phyloP scores from a whole-genome alignment of 1,140 invertebrate species.

The Gonioctena quinquepunctata region DNA sequence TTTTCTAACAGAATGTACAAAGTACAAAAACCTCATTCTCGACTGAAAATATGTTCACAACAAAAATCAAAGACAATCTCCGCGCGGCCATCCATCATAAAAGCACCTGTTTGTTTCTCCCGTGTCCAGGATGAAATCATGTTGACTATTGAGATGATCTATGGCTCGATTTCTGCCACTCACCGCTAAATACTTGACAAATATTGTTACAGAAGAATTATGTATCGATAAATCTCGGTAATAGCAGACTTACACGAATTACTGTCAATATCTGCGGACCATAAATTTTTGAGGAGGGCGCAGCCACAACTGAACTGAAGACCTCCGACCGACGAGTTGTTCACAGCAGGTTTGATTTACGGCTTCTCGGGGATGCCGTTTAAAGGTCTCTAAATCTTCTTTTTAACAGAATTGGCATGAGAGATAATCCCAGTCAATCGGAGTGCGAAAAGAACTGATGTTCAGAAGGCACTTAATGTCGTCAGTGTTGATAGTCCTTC shows the following conservation, averaged over 20 bases:
- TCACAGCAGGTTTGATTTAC: conserved; percentile 20
- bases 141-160: conserved; percentile 46
- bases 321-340: conserved; percentile 8
- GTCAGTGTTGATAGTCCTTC: too few species aligned
- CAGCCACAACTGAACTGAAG: conserved; percentile 8
- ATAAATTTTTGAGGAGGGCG: conserved; percentile 40
- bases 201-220: conserved; percentile 48
- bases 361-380: conserved; percentile 10
- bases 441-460: not conserved
- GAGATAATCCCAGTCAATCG: not conserved
- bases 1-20: too few species aligned
- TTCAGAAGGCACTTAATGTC: too few species aligned
- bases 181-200: conserved; percentile 46
- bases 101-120: conserved; percentile 42
- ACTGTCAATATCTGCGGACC: conserved; percentile 42
- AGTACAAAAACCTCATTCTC: too few species aligned
- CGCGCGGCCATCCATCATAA: conserved; percentile 39
- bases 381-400: conserved; percentile 17
- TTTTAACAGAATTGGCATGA: conserved; percentile 3
- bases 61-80: too few species aligned
- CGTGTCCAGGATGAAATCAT: conserved; percentile 39
- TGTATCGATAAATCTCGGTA: conserved; percentile 46
- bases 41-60: too few species aligned
- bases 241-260: conserved; percentile 45
- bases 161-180: conserved; percentile 47